Conservation (phyloP, 2,113 vertebrate genomes). For the Uria aalge region DNA sequence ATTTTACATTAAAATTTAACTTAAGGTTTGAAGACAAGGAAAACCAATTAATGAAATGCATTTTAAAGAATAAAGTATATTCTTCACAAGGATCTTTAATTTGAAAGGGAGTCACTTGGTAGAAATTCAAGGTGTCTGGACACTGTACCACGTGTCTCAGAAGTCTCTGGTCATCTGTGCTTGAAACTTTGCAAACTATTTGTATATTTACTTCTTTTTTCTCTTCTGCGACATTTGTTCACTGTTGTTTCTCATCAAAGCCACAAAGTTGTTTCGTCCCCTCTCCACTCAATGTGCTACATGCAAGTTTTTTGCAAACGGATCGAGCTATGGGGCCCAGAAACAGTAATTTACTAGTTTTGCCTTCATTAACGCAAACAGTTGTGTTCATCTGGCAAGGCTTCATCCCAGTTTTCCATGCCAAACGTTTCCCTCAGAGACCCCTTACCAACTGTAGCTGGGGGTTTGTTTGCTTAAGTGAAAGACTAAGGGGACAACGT, state of each 20-base stretch:
- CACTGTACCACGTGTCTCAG: background rate
- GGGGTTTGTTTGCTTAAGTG: constrained; percentile 29
- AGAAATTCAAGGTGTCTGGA: background rate
- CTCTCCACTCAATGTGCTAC: background rate
- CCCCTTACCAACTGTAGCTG: background rate
- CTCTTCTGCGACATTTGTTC: background rate
- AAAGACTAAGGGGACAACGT: background rate
- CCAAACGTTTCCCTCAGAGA: constrained; percentile 6
- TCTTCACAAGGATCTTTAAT: background rate
- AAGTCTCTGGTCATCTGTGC: background rate
- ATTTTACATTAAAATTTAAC: background rate
- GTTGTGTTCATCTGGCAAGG: constrained; percentile 15
- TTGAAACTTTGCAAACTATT: background rate
- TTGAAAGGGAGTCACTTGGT: background rate
- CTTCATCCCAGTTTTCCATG: background rate
- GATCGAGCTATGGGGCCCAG: background rate
- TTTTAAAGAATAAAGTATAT: background rate
- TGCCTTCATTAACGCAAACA: background rate
- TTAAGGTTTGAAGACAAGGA: background rate
- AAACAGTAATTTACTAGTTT: background rate
- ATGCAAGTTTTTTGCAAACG: background rate
- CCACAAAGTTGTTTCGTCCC: background rate
- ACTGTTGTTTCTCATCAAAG: background rate
- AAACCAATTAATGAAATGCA: background rate
- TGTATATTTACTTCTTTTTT: too few species aligned